Base-by-base conservation (phyloP, 2,113 vertebrate species). In the Callocephalon fimbriatum region DNA sequence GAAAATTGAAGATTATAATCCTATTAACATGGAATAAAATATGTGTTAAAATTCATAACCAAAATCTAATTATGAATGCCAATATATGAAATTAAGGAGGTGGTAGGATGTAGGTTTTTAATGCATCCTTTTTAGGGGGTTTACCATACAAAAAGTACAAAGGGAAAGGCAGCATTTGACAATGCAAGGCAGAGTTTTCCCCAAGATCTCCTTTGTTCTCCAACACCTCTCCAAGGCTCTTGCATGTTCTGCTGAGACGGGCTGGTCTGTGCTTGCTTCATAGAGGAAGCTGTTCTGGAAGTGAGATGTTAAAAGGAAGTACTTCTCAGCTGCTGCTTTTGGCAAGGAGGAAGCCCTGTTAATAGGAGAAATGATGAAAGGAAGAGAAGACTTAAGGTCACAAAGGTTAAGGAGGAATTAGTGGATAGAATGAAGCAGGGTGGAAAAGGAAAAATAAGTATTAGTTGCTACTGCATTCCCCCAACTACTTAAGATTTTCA, bases 361-460 rank as follows among this genome's bases (percentile, higher is more conserved):
- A 92, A 81, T 56, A 32, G 82, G 79, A 90, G 54, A 81, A 86
- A 81, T 72, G 16, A 80, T 95, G 61, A 93, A 86, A 86, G 47
- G 23, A 83, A 74, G 27, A 48, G 78, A 54, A 88, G 42, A 59
- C 47, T 67, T 63, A 50, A 75, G 88, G 90, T 53, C 65, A 48
- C 22, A 45, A 50, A 44, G 65, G 72, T 84, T 86, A 83, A 88
- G 63, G 22, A 59, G 84, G 44, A 66, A 74, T 86, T 94, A 80
- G 76, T 10, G 2, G 25, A 23, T 29, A 66, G 81, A 90, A 35
- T 7, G 37, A 85, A 95, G n/a, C 45, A 74, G 50, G 1, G 12
- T 53, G 20, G 59, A 67, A 80, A 53, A 59, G 38, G 29, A 76
- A 83, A 85, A 93, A 35, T 37, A 54, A 63, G 48, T n/a, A 32